Evolutionary conservation across 2,888 invertebrate genomes (phyloP), one percentile per base, ranked within the genome.

Genomic region (Rhorus exstirpatorius): DNA sequence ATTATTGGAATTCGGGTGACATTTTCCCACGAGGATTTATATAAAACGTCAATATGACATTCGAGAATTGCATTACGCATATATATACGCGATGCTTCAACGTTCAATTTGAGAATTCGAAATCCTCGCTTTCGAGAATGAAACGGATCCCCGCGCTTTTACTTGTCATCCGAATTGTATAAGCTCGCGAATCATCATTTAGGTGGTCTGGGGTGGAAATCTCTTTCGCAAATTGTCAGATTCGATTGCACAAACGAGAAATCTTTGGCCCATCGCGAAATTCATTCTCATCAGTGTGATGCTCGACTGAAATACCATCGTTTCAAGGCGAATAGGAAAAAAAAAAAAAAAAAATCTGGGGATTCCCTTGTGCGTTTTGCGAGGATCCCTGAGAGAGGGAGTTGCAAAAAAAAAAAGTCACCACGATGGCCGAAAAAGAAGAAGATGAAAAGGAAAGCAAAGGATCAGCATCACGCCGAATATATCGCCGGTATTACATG

Each of bases 211-310:
- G 0, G 53, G n/a, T 12, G 35, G 19, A 49, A 53, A 55, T 72
- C 41, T 55, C 77, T 74, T 58, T 55, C 46, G 38, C 55, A 74
- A 78, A 82, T 78, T 78, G 74, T 77, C 74, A 65, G 68, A 49
- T 63, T 70, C 74, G 63, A 74, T 63, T 49, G 78, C 46, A 46
- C 21, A 19, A 31, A 49, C 38, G 55, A 46, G 58, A 78, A 38
- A 78, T 41, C 61, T 8, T 68, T 26, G 46, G 14, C 10, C 60
- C 21, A 49, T 58, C 24, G 38, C 21, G 21, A 49, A n/a, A 41
- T 70, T 74, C 44, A 24, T 81, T 51, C 60, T 17, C 72, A 77
- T 74, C 38, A 51, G 24, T 19, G 19, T 44, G 51, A 65, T 58
- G 65, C 21, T 58, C 44, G 41, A 49, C 55, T 49, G 44, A 10